Conservation (phyloP, 2,888 invertebrate species). For the Zeuzera pyrina region DNA sequence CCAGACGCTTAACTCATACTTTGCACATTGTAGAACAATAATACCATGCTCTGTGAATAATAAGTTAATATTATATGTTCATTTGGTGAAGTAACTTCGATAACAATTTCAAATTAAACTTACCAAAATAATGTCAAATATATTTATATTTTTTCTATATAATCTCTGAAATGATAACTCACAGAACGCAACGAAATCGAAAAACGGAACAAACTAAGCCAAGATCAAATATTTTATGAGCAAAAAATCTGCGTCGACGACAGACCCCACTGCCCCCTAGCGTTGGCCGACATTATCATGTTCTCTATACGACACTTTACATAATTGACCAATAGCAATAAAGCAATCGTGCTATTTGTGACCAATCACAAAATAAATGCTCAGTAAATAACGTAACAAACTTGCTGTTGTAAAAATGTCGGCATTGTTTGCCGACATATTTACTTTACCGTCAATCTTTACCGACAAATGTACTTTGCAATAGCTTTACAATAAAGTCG, state of each 20-base stretch:
- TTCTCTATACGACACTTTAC: constrained; percentile 25
- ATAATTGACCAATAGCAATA: constrained; percentile 20
- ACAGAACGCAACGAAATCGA: constrained; percentile 35
- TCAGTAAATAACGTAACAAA: constrained; percentile 33
- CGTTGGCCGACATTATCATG: constrained; percentile 43
- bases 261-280: constrained; percentile 38
- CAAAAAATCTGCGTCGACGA: constrained; percentile 57
- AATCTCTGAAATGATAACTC: constrained; percentile 38
- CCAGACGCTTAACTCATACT: too few species aligned
- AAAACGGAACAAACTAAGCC: constrained; percentile 57
- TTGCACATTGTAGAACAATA: constrained; percentile 7
- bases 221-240: constrained; percentile 53
- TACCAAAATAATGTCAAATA: constrained; percentile 51
- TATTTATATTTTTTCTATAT: constrained; percentile 41
- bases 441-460: neutral
- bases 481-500: neutral
- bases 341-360: accelerated
- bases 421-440: constrained; percentile 27
- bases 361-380: constrained; percentile 22
- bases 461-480: neutral
- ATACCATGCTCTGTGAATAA: too few species aligned
- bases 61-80: constrained; percentile 1
- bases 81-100: constrained; percentile 10
- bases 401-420: constrained; percentile 30
- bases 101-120: constrained; percentile 35